phyloP scores from a whole-genome alignment of 2,888 invertebrate genomes.

The Mayetiola destructor region DNA sequence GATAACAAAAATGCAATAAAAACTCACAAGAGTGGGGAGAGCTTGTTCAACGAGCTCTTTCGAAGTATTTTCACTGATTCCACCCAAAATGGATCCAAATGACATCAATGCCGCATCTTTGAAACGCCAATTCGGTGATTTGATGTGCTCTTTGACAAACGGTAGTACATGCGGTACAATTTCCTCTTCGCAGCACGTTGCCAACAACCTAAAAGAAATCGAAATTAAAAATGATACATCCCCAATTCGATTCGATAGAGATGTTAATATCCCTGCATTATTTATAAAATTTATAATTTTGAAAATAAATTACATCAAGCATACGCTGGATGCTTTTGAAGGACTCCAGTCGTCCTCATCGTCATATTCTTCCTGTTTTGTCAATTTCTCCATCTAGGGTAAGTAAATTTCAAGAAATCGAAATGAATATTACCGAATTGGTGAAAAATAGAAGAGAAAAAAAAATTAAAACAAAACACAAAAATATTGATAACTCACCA shows the following conservation, averaged over 20 bases:
- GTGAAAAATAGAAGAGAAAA: too few species aligned
- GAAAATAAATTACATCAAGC: too few species aligned
- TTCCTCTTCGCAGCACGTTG: slow-evolving; percentile 93
- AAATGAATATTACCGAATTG: too few species aligned
- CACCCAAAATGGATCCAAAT: slow-evolving; percentile 87
- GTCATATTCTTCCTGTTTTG: slow-evolving; percentile 93
- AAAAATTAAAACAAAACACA: too few species aligned
- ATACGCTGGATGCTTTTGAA: slow-evolving; percentile 97
- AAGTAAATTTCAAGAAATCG: too few species aligned
- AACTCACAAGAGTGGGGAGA: slow-evolving; percentile 79
- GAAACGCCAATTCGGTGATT: slow-evolving; percentile 79
- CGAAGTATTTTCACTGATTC: slow-evolving; percentile 71
- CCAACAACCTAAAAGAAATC: too few species aligned
- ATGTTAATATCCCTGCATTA: too few species aligned
- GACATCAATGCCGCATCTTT: slow-evolving; percentile 98
- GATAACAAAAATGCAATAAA: too few species aligned
- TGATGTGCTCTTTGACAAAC: slow-evolving; percentile 90
- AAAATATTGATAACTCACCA: too few species aligned
- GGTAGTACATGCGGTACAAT: slow-evolving; percentile 92
- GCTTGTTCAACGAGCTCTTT: slow-evolving; percentile 93
- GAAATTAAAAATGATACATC: too few species aligned
- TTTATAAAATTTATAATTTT: too few species aligned
- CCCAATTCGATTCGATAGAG: too few species aligned
- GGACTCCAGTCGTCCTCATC: slow-evolving; percentile 99
- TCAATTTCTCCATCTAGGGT: slow-evolving; percentile 84